A percentile compares a stretch with the other conserved stretches of the same genome.
Conservation (phyloP, 2,797 vertebrate genomes). For the Crocodylus rhombifer region DNA sequence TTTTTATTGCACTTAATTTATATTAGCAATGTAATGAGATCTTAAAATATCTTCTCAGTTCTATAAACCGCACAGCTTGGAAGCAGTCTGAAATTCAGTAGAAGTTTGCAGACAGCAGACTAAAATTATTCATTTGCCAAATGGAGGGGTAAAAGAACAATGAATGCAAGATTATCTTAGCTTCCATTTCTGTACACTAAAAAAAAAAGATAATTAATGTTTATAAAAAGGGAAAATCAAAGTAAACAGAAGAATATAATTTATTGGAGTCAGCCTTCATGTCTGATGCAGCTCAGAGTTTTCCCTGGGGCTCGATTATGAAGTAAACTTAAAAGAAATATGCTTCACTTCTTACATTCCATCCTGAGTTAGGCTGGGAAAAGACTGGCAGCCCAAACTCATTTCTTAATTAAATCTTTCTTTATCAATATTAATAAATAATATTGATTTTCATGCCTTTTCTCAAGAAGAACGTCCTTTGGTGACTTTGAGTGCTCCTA, state of each 20-base stretch:
- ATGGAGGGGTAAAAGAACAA: neutral
- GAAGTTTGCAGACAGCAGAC: neutral
- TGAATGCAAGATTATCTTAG: neutral
- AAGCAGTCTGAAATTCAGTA: neutral
- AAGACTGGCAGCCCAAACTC: neutral
- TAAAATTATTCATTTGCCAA: neutral
- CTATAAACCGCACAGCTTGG: neutral
- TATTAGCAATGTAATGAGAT: neutral
- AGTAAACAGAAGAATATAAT: neutral
- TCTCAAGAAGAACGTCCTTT: neutral
- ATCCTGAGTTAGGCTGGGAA: neutral
- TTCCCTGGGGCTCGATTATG: neutral
- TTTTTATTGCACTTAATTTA: neutral
- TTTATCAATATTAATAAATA: neutral
- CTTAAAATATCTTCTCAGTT: neutral
- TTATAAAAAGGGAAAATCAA: neutral
- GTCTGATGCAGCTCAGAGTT: neutral
- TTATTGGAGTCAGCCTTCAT: neutral
- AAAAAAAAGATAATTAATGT: neutral
- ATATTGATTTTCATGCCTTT: neutral
- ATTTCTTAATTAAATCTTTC: neutral
- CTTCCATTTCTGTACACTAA: neutral
- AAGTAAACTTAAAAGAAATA: neutral
- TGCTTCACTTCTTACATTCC: neutral
- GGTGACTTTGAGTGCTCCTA: neutral